These are phyloP conservation scores for Monoplex corrugatus DNA, from an alignment of 2,888 invertebrate species.

Conservation along the genomic window DNA sequence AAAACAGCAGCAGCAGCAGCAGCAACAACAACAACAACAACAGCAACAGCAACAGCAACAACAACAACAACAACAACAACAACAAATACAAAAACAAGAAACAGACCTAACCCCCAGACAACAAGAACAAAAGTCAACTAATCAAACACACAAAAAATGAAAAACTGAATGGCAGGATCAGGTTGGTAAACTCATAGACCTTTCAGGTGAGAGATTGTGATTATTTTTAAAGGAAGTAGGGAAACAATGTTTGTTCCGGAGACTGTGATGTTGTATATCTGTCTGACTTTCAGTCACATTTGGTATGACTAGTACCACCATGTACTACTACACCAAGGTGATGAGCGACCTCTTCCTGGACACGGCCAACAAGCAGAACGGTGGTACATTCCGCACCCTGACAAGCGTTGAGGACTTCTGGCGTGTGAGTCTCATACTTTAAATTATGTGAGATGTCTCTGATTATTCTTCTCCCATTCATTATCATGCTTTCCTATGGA, in stretches of 20 bases:
- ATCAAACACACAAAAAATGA: neutral
- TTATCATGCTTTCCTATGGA: neutral
- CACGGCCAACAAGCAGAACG: slow-evolving; percentile 74
- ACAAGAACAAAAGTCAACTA: no score
- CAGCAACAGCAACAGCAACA: no score
- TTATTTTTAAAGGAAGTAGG: no score
- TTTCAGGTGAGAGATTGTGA: no score
- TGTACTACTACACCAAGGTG: slow-evolving; percentile 85
- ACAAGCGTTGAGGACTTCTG: slow-evolving; percentile 84
- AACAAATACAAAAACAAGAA: no score
- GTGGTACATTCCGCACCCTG: slow-evolving; percentile 67
- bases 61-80: no score
- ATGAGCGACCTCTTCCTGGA: slow-evolving; percentile 84
- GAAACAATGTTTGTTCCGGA: neutral
- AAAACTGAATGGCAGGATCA: neutral
- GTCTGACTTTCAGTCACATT: slow-evolving; percentile 82
- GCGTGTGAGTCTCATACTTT: slow-evolving; percentile 82
- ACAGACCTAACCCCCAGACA: no score
- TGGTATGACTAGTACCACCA: slow-evolving; percentile 83
- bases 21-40: no score
- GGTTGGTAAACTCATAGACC: no score
- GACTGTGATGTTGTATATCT: neutral
- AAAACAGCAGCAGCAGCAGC: no score
- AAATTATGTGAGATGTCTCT: neutral
- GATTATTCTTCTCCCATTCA: neutral